Evolutionary conservation across 2,113 vertebrate genomes (phyloP).

Genomic region (Syngnathoides biaculeatus): DNA sequence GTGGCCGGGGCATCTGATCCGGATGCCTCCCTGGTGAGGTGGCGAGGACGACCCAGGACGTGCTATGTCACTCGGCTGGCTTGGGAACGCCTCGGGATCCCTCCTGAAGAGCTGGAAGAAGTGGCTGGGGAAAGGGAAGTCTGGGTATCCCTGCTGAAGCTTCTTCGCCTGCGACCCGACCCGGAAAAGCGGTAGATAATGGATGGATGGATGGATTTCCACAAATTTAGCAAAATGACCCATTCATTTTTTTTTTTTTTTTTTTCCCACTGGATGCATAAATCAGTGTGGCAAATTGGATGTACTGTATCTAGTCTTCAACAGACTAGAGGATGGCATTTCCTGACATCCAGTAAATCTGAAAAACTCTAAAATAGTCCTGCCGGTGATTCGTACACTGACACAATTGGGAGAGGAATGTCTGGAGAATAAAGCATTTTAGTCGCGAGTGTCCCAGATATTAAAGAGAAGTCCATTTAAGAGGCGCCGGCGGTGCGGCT

Average conservation of each 20-base stretch:
- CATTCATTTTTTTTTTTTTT: background rate
- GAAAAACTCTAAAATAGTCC: conserved; percentile 1
- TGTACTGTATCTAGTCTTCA: background rate
- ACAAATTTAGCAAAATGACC: background rate
- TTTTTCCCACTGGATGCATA: background rate
- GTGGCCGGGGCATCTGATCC: too few species aligned
- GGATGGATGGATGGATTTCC: too few species aligned
- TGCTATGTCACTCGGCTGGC: too few species aligned
- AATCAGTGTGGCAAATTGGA: background rate
- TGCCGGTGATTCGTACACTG: conserved; percentile 4
- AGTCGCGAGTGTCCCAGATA: conserved; percentile 38
- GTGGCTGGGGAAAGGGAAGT: too few species aligned
- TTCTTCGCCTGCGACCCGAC: too few species aligned
- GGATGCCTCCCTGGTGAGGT: too few species aligned
- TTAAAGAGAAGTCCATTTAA: conserved; percentile 33
- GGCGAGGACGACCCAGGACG: too few species aligned
- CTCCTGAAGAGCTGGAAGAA: too few species aligned
- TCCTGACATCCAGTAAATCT: background rate
- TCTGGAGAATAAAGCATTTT: conserved; percentile 63
- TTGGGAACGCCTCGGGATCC: too few species aligned
- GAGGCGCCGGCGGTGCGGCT: conserved; percentile 41
- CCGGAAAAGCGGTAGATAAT: too few species aligned
- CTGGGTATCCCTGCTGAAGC: too few species aligned
- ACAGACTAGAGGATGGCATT: background rate
- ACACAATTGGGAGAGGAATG: conserved; percentile 57